phyloP scores from a whole-genome alignment of 1,140 invertebrate genomes.

The Drosophila lacertosa region DNA sequence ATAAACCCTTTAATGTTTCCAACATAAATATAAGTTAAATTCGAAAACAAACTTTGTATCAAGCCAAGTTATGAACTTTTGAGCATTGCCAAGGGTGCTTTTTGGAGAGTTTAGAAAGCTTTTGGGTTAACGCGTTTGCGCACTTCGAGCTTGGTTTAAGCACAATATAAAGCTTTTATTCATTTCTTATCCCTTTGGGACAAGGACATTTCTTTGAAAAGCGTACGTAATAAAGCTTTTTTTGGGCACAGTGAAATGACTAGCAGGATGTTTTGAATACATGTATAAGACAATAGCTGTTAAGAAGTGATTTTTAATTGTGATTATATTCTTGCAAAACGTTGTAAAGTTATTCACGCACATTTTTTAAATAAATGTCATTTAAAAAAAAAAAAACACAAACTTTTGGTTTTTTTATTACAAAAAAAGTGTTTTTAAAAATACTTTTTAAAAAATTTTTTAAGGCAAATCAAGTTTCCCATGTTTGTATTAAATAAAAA shows the following conservation, averaged over 20 bases:
- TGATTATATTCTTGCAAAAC: too few relatives aligned
- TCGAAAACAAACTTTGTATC: slow-evolving; percentile 9
- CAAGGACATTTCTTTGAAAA: slow-evolving; percentile 11
- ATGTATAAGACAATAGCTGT: too few relatives aligned
- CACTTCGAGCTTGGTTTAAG: background rate
- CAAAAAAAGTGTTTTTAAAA: too few relatives aligned
- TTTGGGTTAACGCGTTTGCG: background rate
- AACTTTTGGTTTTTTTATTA: too few relatives aligned
- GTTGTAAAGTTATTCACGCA: too few relatives aligned
- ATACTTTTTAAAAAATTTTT: too few relatives aligned
- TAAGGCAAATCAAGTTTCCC: too few relatives aligned
- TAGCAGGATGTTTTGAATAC: background rate
- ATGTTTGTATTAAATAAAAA: too few relatives aligned
- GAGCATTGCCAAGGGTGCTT: slow-evolving; percentile 24
- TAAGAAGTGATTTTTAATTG: too few relatives aligned
- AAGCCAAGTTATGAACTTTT: slow-evolving; percentile 10
- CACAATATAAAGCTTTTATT: slow-evolving; percentile 10
- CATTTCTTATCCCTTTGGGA: background rate
- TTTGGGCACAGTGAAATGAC: background rate
- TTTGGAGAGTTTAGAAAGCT: background rate
- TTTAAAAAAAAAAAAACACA: too few relatives aligned
- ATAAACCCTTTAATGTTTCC: background rate
- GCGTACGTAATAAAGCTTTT: slow-evolving; percentile 22
- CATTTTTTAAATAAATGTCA: too few relatives aligned
- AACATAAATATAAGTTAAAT: too few relatives aligned